Evolutionary conservation across 2,888 invertebrate species (phyloP).

Genomic region (Ichneumon xanthorius): DNA sequence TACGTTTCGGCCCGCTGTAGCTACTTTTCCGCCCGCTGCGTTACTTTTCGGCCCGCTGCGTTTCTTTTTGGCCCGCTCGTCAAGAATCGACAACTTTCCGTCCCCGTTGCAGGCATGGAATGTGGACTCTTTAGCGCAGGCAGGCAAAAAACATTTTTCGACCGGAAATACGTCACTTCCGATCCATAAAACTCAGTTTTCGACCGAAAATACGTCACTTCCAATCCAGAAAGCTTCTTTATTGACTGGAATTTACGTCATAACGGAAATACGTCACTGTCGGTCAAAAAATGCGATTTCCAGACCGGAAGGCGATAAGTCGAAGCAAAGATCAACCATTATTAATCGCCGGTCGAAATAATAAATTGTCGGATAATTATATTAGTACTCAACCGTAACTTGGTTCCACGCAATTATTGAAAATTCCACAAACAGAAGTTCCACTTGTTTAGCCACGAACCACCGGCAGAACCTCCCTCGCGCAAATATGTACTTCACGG

Average conservation of each 20-base stretch:
- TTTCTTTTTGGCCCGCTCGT: too few relatives aligned
- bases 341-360: neutral
- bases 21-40: too few relatives aligned
- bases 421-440: neutral
- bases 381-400: neutral
- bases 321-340: neutral
- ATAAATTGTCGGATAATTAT: neutral
- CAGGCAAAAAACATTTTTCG: too few relatives aligned
- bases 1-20: too few relatives aligned
- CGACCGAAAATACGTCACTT: neutral
- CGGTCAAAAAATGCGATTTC: neutral
- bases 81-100: too few relatives aligned
- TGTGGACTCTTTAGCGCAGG: too few relatives aligned
- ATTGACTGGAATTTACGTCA: neutral
- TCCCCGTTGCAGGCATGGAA: too few relatives aligned
- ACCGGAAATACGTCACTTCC: too few relatives aligned
- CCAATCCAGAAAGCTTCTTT: too few relatives aligned
- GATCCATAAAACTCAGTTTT: too few relatives aligned
- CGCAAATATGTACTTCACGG: conserved; percentile 4
- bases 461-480: neutral
- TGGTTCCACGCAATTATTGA: neutral
- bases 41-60: too few relatives aligned
- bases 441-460: neutral
- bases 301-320: too few relatives aligned
- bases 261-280: neutral